Base-by-base conservation (phyloP, 2,888 invertebrate species). In the Agelastica alni region DNA sequence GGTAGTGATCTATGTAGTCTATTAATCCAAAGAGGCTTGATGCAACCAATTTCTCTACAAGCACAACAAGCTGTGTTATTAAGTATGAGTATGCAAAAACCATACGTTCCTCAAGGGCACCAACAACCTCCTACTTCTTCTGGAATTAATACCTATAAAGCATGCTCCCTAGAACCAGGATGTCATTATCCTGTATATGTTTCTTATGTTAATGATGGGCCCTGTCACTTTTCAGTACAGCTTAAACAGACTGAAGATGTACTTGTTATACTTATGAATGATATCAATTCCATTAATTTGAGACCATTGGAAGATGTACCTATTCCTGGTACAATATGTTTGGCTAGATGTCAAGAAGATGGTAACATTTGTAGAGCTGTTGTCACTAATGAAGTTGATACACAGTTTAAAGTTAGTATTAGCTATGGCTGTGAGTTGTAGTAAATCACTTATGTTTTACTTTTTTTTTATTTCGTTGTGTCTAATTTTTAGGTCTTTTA, bases 161-260 rank as follows among this genome's bases (percentile, higher is more conserved):
- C 81, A 36, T 72, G 78, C 58, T 74, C 81, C 10, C 45, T 85
- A 20, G 79, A 80, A 16, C 75, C 82, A 2, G 81, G 81, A 44
- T 80, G 82, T 0, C 80, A 81, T 58, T 86, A 90, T 65, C 81
- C 84, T 63, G 88, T 89, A 0, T 85, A 82, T 70, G 84, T 91
- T 1, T 89, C 90, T 13, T 87, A 82, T 73, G 86, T 91, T 12
- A 88, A 89, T 65, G 90, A 92, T 68, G 91, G 91, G 0, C 91
- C 91, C 3, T 84, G 85, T 58, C 78, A 86, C 49, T 92, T 92
- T 77, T 88, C 88, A 18, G 84, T 91, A 4, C 91, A 91, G 67
- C 73, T 91, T 17, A 81, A 83, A 64, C 79, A 80, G 39, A 82
- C 83, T 62, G 83, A 82, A 59, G 79, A 80, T 9, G 80, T 80